phyloP scores from a whole-genome alignment of 1,140 invertebrate species.

The Bombus consobrinus region DNA sequence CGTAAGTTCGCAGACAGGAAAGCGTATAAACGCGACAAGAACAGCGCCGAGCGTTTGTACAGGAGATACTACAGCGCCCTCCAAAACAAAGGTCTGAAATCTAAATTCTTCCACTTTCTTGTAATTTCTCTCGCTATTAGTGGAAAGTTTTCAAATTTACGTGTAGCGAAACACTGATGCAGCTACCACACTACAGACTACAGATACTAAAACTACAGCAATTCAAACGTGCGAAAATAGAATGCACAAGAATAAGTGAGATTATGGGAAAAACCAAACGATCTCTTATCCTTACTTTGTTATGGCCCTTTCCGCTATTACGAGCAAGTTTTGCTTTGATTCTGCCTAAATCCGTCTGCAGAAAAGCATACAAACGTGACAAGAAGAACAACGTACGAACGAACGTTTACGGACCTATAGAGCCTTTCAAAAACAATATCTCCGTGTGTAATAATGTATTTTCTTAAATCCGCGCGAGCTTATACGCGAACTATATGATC shows the following conservation, averaged over 20 bases:
- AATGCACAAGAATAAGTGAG: not conserved
- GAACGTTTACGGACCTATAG: not conserved
- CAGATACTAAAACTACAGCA: not conserved
- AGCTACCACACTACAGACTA: not conserved
- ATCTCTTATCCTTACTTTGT: conserved; percentile 4
- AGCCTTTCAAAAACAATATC: not conserved
- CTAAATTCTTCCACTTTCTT: not conserved
- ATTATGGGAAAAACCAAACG: not conserved
- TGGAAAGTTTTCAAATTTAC: not conserved
- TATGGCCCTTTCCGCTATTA: not conserved
- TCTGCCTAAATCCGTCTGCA: not conserved
- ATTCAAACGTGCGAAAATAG: not conserved
- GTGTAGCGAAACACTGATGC: too few species aligned
- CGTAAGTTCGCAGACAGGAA: not conserved
- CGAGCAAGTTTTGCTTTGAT: not conserved
- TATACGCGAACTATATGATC: too few species aligned
- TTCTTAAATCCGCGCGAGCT: not conserved
- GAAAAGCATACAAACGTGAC: conserved; percentile 12
- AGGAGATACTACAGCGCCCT: not conserved
- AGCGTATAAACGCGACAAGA: not conserved
- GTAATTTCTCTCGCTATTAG: too few species aligned
- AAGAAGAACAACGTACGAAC: not conserved
- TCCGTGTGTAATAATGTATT: not conserved
- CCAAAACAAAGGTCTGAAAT: not conserved
- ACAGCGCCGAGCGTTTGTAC: not conserved